These are phyloP conservation scores for Pteropus alecto DNA, from an alignment of 2,113 vertebrate genomes.

Conservation along the genomic window DNA sequence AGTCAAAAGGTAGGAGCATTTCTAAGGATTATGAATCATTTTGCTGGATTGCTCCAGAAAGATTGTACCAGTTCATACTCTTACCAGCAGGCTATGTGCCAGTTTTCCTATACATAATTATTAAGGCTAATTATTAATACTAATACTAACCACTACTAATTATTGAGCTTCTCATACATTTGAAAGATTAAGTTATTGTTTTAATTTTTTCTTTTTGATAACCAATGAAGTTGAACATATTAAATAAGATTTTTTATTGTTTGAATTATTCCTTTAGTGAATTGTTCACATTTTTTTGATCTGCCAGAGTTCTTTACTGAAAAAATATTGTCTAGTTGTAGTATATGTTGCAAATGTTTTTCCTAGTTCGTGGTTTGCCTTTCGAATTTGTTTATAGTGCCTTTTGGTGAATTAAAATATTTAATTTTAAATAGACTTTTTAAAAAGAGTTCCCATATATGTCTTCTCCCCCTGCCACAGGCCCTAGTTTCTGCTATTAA, in stretches of 20 bases:
- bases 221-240: background rate
- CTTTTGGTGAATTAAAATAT: background rate
- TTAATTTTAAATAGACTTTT: constrained; percentile 3
- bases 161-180: background rate
- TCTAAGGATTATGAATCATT: background rate
- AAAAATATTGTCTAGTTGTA: background rate
- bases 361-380: background rate
- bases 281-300: background rate
- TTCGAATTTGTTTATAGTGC: constrained; percentile 6
- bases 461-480: rapidly evolving
- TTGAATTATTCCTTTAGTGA: background rate
- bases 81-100: background rate
- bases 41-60: background rate
- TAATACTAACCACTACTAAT: background rate
- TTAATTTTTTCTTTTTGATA: background rate
- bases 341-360: background rate
- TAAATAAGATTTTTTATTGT: background rate
- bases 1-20: background rate
- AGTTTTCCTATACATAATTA: background rate
- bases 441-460: background rate
- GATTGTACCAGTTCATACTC: background rate
- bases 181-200: constrained; percentile 7
- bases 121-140: background rate
- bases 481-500: background rate
- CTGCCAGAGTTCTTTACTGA: background rate